Evolutionary conservation across 2,113 vertebrate species (phyloP), one percentile per base, ranked within the genome.

Genomic region (Cercopithecus mona): DNA sequence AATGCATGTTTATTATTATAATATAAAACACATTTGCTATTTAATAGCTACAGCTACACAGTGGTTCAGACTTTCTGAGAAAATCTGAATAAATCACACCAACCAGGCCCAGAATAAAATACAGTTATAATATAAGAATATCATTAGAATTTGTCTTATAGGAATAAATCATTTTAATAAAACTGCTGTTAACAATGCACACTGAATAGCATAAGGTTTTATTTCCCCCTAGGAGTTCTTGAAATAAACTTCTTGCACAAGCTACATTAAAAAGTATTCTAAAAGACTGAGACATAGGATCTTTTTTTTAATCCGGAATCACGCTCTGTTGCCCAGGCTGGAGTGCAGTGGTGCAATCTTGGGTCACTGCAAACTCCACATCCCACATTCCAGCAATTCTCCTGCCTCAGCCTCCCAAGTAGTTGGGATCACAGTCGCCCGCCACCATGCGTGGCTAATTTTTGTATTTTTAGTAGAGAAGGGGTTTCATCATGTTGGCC

Each of bases 81-180:
- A 73, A 94, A 85, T 81, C 43, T 93, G 81, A 97, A 94, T 64
- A 96, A 96, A 95, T 94, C 66, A 93, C 30, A 32, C 17, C 64
- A 97, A 66, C 13, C 1, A 55, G 8, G 10, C 14, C 35, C 12
- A 75, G 52, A 85, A 96, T 85, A 91, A 94, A 96, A 88, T 89
- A 68, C 1, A 90, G 66, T 88, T 95, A 45, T 64, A 85, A 94
- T 90, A 79, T 25, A 48, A 18, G 9, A 84, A 76, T 88, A 92
- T 78, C 50, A 92, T 96, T 89, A 96, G 18, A 25, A 68, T 98
- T 92, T 97, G 23, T 90, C 73, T 93, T 76, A 70, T 27, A 22
- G 64, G 23, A 94, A 95, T 91, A 82, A 90, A 93, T 96, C 59
- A 94, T 82, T 90, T 91, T 88, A 96, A 97, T 94, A 85, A 96